Conservation (phyloP, 35 echinoderm and acorn worm genomes). For the Apostichopus parvimensis region DNA sequence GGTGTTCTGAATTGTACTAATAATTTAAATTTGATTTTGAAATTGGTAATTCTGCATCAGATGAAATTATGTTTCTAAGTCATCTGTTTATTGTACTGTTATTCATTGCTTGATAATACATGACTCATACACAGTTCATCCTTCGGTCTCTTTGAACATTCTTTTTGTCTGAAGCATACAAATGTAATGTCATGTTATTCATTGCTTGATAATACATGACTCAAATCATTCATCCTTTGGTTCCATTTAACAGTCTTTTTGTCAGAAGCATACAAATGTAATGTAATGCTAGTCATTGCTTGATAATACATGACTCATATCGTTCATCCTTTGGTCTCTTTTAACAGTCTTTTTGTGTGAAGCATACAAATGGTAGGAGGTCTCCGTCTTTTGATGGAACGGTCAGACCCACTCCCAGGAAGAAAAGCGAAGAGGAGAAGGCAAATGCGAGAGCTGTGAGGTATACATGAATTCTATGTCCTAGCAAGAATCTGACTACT, state of each 20-base stretch:
- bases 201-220: no score
- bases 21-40: no score
- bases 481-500: background rate
- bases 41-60: no score
- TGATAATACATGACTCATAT: background rate
- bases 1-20: no score
- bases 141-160: constrained; percentile 52
- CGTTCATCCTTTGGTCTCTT: background rate
- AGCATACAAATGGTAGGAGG: constrained; percentile 76
- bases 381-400: constrained; percentile 54
- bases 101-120: no score
- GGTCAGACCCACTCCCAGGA: constrained; percentile 52
- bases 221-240: background rate
- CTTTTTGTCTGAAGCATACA: constrained; percentile 80
- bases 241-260: constrained; percentile 66
- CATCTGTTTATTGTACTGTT: no score
- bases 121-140: background rate
- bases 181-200: constrained; percentile 1
- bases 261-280: constrained; percentile 81
- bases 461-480: constrained; percentile 23
- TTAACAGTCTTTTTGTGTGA: constrained; percentile 79
- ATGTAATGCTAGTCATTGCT: no score
- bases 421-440: constrained; percentile 89
- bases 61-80: no score
- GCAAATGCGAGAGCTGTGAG: constrained; percentile 94